Evolutionary conservation across 2,113 vertebrate genomes (phyloP).

Genomic region (Benitochromis conjunctus): DNA sequence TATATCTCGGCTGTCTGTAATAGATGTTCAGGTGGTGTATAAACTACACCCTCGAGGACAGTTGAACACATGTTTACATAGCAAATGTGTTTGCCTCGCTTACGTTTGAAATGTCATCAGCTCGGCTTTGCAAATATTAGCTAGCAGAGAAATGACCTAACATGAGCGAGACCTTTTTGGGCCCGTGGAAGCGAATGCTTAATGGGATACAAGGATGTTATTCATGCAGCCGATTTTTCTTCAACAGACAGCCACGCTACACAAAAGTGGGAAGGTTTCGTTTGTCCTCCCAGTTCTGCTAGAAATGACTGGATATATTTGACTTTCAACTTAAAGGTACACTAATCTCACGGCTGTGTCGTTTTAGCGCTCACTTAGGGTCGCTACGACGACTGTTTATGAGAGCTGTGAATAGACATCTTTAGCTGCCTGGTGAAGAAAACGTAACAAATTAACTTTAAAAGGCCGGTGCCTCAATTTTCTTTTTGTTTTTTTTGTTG

Average conservation of each 20-base stretch:
- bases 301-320: background rate
- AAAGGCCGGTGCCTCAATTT: background rate
- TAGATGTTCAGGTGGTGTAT: conserved; percentile 20
- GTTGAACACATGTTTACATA: conserved; percentile 69
- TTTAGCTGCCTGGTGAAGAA: background rate
- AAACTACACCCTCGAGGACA: conserved; percentile 18
- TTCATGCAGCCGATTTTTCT: background rate
- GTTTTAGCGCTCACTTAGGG: background rate
- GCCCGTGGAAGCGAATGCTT: background rate
- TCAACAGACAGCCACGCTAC: background rate
- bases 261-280: background rate
- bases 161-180: background rate
- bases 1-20: conserved; percentile 18
- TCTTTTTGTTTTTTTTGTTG: background rate
- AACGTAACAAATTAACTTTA: background rate
- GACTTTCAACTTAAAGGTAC: background rate
- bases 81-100: conserved; percentile 60
- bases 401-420: background rate
- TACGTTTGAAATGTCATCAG: conserved; percentile 31
- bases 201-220: background rate
- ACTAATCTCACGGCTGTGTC: background rate
- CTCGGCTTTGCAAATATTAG: conserved; percentile 39
- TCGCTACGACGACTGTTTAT: background rate
- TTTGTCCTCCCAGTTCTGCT: background rate
- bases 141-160: conserved; percentile 12